Percentiles rank a stretch among this genome's conserved stretches.
phyloP scores from a whole-genome alignment of 2,888 invertebrate genomes.

The Teinopalpus imperialis region DNA sequence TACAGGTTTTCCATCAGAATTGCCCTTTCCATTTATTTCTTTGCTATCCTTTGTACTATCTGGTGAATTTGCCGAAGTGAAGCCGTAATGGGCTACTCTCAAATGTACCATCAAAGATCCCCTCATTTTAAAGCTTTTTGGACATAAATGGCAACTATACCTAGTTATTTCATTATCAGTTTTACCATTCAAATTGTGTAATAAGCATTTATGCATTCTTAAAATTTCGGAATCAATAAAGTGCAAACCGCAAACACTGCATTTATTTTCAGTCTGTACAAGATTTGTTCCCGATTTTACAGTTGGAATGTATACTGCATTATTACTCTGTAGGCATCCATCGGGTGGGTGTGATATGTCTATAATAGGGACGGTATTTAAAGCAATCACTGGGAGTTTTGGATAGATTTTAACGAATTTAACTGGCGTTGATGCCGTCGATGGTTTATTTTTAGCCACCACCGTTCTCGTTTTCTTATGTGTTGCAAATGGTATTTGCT shows the following conservation, averaged over 20 bases:
- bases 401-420: slow-evolving; percentile 75
- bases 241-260: slow-evolving; percentile 87
- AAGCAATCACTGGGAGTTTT: slow-evolving; percentile 64
- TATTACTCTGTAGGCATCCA: slow-evolving; percentile 41
- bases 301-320: slow-evolving; percentile 41
- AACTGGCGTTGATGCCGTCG: slow-evolving; percentile 49
- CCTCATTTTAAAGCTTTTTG: slow-evolving; percentile 90
- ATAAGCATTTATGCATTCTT: slow-evolving; percentile 87
- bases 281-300: slow-evolving; percentile 51
- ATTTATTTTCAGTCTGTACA: slow-evolving; percentile 56
- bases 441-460: slow-evolving; percentile 68
- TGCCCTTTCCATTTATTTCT: slow-evolving; percentile 35
- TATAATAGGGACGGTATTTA: slow-evolving; percentile 60
- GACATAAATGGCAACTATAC: slow-evolving; percentile 89
- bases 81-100: slow-evolving; percentile 88
- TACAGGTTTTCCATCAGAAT: slow-evolving; percentile 40
- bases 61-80: slow-evolving; percentile 50
- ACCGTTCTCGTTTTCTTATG: slow-evolving; percentile 55
- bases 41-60: slow-evolving; percentile 32
- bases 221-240: slow-evolving; percentile 87
- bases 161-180: slow-evolving; percentile 60
- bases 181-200: slow-evolving; percentile 80
- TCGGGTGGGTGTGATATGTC: slow-evolving; percentile 47
- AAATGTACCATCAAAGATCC: slow-evolving; percentile 92
- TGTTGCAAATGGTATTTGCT: slow-evolving; percentile 35